Conservation (phyloP, 2,797 vertebrate genomes). For the Tauraco hartlaubi region DNA sequence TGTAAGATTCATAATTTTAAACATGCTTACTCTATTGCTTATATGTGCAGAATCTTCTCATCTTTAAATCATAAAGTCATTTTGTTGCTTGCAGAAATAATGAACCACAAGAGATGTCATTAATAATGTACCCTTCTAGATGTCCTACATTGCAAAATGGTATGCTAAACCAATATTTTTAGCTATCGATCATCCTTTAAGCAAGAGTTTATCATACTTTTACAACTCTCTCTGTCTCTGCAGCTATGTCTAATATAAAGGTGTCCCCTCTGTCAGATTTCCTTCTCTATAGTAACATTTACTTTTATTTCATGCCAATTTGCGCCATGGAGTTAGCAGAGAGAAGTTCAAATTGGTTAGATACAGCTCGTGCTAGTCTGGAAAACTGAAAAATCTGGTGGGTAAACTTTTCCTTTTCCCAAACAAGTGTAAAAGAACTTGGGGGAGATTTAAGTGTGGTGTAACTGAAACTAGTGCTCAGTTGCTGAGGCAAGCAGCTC, state of each 20-base stretch:
- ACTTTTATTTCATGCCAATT: background rate
- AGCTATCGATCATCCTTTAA: background rate
- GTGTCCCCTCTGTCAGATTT: background rate
- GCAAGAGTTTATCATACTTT: background rate
- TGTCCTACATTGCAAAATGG: constrained; percentile 2
- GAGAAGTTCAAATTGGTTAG: background rate
- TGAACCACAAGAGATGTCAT: constrained; percentile 1
- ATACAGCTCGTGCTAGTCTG: background rate
- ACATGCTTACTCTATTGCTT: background rate
- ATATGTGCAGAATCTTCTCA: background rate
- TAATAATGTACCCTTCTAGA: background rate
- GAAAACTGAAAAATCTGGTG: background rate
- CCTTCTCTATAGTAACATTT: background rate
- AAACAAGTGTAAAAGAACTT: background rate
- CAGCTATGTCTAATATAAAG: background rate
- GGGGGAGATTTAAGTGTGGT: background rate
- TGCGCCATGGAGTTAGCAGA: background rate
- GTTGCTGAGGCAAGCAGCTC: background rate
- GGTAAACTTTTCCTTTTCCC: background rate
- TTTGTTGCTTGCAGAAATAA: constrained; percentile 17
- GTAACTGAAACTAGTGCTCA: background rate
- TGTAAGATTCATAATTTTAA: background rate
- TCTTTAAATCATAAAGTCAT: constrained; percentile 11
- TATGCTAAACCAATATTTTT: background rate
- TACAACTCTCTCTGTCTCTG: background rate